These are phyloP conservation scores for Penelope pileata DNA, from an alignment of 2,113 vertebrate genomes.

Conservation along the genomic window DNA sequence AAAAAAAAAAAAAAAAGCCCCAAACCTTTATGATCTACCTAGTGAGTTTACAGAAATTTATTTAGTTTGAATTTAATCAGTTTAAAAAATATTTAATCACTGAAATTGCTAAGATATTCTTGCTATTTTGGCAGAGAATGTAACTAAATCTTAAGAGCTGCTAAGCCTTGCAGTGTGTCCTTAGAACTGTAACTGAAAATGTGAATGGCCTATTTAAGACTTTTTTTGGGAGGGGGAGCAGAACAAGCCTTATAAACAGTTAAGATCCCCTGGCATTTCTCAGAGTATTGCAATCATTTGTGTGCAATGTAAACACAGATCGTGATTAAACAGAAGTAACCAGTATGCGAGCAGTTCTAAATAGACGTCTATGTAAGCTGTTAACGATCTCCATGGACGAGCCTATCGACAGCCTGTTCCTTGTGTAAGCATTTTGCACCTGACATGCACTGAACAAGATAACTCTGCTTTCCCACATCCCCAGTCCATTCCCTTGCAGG, in stretches of 20 bases:
- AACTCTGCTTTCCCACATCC: constrained; percentile 1
- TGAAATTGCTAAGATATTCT: background rate
- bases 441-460: background rate
- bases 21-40: background rate
- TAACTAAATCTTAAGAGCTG: background rate
- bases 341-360: constrained; percentile 4
- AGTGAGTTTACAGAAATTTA: background rate
- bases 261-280: constrained; percentile 75
- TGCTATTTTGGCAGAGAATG: background rate
- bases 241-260: constrained; percentile 57
- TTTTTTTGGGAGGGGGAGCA: background rate
- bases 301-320: constrained; percentile 17
- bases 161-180: background rate
- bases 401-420: background rate
- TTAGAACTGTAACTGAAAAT: background rate
- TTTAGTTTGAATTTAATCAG: background rate
- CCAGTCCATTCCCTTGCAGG: constrained; percentile 12
- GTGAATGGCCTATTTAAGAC: background rate
- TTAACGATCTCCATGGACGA: constrained; percentile 5
- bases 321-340: constrained; percentile 41
- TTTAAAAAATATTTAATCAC: background rate
- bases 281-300: constrained; percentile 42
- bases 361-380: background rate
- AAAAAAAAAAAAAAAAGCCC: background rate
- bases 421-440: background rate